A percentile compares a stretch with the other conserved stretches of the same genome.
Evolutionary conservation across 2,113 vertebrate genomes (phyloP).

Genomic region (Zingel zingel): DNA sequence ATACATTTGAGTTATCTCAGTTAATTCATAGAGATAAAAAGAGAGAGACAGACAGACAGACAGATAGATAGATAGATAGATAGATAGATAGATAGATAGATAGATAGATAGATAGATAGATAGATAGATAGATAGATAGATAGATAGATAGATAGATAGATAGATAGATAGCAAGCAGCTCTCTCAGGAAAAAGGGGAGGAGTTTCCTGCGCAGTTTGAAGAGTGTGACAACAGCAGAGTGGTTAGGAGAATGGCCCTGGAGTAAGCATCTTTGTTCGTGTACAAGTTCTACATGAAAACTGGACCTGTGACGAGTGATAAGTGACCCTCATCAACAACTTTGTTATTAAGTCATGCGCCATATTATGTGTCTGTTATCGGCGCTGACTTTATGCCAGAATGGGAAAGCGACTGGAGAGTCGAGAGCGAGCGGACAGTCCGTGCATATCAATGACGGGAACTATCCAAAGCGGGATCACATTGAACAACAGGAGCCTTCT

Average conservation of each 20-base stretch:
- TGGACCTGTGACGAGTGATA: background rate
- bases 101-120: too few relatives aligned
- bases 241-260: conserved; percentile 7
- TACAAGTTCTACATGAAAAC: background rate
- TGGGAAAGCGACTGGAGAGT: conserved; percentile 1
- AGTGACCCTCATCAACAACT: background rate
- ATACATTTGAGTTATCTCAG: too few relatives aligned
- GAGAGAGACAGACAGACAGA: too few relatives aligned
- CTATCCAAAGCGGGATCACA: conserved; percentile 40
- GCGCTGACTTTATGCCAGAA: conserved; percentile 14
- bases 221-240: background rate
- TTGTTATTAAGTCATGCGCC: conserved; percentile 34
- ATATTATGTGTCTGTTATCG: background rate
- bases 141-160: background rate
- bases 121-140: background rate
- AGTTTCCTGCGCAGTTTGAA: conserved; percentile 15
- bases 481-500: conserved; percentile 28
- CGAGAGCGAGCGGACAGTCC: conserved; percentile 3
- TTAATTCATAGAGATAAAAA: too few relatives aligned
- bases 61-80: too few relatives aligned
- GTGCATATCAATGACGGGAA: conserved; percentile 61
- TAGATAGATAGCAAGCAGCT: background rate
- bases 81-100: too few relatives aligned
- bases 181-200: conserved; percentile 44
- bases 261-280: background rate